Conservation (phyloP, 1,140 invertebrate genomes). For the Chironomus striatipennis region DNA sequence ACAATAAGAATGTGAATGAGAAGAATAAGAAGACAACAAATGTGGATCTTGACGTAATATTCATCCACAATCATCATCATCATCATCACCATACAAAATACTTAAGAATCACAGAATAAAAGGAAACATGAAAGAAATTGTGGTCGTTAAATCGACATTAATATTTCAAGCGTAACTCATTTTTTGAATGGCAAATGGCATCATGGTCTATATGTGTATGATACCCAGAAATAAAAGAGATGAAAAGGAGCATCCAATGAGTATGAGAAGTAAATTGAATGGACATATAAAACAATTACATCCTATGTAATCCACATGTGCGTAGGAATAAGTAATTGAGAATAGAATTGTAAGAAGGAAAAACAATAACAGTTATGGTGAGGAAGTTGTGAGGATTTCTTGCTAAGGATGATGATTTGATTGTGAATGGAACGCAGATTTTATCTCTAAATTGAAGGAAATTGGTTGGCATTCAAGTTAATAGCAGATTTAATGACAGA, state of each 20-base stretch:
- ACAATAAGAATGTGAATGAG: background rate
- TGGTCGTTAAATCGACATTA: constrained; percentile 12
- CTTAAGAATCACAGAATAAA: background rate
- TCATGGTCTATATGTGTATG: no score
- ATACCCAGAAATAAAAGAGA: no score
- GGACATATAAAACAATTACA: constrained; percentile 8
- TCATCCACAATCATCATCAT: background rate
- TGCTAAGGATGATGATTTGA: no score
- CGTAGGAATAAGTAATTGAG: background rate
- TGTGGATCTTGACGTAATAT: background rate
- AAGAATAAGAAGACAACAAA: background rate
- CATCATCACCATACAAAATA: background rate
- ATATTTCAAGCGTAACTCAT: constrained; percentile 1
- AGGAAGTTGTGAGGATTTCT: no score
- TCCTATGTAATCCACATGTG: background rate
- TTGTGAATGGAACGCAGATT: no score
- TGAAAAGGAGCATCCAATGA: no score
- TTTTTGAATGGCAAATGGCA: background rate
- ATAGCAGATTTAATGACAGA: no score
- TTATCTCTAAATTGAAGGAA: no score
- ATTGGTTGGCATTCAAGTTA: no score
- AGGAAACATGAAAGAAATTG: background rate
- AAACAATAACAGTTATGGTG: background rate
- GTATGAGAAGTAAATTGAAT: background rate
- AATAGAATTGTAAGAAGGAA: background rate